phyloP scores from a whole-genome alignment of 2,797 vertebrate genomes.

The Muscicapa comitata region DNA sequence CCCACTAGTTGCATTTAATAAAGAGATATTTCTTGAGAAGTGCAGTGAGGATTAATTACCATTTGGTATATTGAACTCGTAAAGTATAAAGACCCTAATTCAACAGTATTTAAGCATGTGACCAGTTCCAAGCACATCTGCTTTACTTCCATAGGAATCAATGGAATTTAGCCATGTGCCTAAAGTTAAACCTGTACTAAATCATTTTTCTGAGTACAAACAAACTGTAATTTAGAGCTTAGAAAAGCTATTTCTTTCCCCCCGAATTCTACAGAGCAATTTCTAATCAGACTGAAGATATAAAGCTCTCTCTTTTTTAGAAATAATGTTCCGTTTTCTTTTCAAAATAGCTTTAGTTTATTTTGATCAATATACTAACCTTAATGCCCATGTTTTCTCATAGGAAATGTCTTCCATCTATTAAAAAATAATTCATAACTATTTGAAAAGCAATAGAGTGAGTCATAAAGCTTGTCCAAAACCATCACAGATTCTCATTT shows the following conservation, averaged over 20 bases:
- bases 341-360: not conserved
- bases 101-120: conserved; percentile 5
- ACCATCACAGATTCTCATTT: not conserved
- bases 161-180: conserved; percentile 54
- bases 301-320: not conserved
- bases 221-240: conserved; percentile 43
- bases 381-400: not conserved
- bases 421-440: not conserved
- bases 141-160: conserved; percentile 54
- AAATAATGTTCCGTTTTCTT: not conserved
- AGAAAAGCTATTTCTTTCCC: conserved; percentile 23
- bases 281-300: not conserved
- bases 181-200: conserved; percentile 57
- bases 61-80: conserved; percentile 23
- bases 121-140: conserved; percentile 48
- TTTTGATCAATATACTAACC: not conserved
- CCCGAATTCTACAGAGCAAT: not conserved
- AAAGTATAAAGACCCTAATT: conserved; percentile 3
- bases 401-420: not conserved
- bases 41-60: conserved; percentile 12
- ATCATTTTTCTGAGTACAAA: conserved; percentile 59
- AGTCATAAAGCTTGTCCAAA: not conserved
- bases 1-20: not conserved
- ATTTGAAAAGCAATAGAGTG: not conserved
- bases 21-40: not conserved